Evolutionary conservation across 2,888 invertebrate species (phyloP), one percentile per base, ranked within the genome.

Genomic region (Sphinx pinastri): DNA sequence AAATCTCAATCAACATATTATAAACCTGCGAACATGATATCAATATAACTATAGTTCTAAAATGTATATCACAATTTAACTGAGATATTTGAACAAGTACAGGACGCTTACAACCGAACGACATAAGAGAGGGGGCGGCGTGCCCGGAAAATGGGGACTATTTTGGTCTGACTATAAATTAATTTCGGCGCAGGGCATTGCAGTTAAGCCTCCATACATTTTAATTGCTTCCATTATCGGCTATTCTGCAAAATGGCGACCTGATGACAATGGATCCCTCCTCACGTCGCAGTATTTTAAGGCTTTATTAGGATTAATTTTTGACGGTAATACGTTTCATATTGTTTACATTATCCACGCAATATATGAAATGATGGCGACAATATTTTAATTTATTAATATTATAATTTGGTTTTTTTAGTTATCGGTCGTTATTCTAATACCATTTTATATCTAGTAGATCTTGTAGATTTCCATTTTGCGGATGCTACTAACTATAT

Each of bases 161-260:
- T 93, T 92, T 91, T 85, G 86, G 84, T 82, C 81, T 79, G 88
- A 86, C 91, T 88, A 92, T 93, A 93, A 93, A 93, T 93, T 93
- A 93, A 93, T 93, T 93, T 92, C 84, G 88, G 86, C 86, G 87
- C 91, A 89, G 89, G 88, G 85, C 89, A 90, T 82, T 92, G 91
- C 92, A 92, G 92, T 92, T 92, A 93, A 92, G 92, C 92, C 91
- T 88, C 91, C 91, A 93, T 93, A 93, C 92, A 93, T 93, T 93
- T 93, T 93, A 93, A 93, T 93, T 93, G 93, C 88, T 88, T 89
- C 91, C 91, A 93, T 93, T 93, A 93, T 93, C 90, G 90, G 88
- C 85, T 87, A 86, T 90, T 91, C 89, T 86, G 85, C 85, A 88
- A 89, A 91, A 90, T 88, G 86, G 86, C 85, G 88, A 86, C 81